These are phyloP conservation scores for Egretta garzetta DNA, from an alignment of 2,113 vertebrate genomes.

Conservation along the genomic window DNA sequence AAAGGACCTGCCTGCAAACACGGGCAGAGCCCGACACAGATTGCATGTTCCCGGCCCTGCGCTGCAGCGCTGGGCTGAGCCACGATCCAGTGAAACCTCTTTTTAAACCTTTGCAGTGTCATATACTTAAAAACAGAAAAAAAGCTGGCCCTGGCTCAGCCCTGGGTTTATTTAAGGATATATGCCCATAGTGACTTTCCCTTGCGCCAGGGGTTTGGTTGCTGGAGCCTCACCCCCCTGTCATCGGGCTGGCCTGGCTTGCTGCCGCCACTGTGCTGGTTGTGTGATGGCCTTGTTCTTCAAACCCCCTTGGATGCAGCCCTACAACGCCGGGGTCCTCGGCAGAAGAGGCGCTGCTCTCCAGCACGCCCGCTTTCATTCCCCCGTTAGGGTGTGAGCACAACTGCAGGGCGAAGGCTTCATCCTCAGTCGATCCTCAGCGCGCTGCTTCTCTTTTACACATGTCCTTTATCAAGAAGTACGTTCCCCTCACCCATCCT, in stretches of 20 bases:
- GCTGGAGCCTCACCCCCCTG: fast-evolving
- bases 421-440: fast-evolving
- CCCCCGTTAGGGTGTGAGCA: background rate
- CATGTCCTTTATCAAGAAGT: background rate
- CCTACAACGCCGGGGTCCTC: background rate
- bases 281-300: too few relatives aligned
- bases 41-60: fast-evolving
- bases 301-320: background rate
- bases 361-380: background rate
- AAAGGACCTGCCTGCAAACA: background rate
- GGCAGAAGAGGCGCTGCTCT: too few relatives aligned
- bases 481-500: fast-evolving
- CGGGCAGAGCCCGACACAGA: background rate
- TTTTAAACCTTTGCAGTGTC: background rate
- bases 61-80: background rate
- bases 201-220: fast-evolving
- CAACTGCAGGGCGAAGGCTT: background rate
- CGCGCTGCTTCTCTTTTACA: background rate
- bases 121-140: background rate
- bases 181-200: fast-evolving
- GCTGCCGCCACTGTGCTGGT: background rate
- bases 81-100: fast-evolving
- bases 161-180: background rate
- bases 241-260: background rate
- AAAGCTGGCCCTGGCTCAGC: background rate